phyloP scores from a whole-genome alignment of 2,797 vertebrate species.

The Brotogeris chrysoptera region DNA sequence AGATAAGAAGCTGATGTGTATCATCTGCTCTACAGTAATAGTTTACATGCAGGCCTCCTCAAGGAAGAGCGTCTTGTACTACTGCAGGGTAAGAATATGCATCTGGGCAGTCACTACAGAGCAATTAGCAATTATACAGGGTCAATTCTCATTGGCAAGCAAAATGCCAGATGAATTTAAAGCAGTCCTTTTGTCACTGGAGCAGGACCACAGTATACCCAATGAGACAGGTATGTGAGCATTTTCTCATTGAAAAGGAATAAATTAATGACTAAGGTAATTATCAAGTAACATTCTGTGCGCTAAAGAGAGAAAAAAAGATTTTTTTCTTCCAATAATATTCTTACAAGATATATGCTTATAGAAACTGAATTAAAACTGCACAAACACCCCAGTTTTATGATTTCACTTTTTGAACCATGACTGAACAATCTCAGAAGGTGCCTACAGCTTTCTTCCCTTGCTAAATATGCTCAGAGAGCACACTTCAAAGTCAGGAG shows the following conservation, averaged over 20 bases:
- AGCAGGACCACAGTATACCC: background rate
- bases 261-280: background rate
- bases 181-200: background rate
- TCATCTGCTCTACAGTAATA: background rate
- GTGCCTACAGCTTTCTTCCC: background rate
- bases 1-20: background rate
- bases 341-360: background rate
- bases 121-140: background rate
- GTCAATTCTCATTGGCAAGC: background rate
- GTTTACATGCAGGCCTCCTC: background rate
- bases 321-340: background rate
- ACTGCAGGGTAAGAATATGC: background rate
- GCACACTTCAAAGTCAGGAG: background rate
- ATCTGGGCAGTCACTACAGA: background rate
- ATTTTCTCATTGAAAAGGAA: background rate
- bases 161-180: background rate
- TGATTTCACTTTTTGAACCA: background rate
- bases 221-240: background rate
- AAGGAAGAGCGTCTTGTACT: background rate
- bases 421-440: background rate
- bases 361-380: background rate
- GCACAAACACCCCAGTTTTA: background rate
- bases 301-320: background rate
- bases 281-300: background rate
- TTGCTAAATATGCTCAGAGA: background rate